Conservation (phyloP, 2,797 vertebrate genomes). For the Melanogrammus aeglefinus region DNA sequence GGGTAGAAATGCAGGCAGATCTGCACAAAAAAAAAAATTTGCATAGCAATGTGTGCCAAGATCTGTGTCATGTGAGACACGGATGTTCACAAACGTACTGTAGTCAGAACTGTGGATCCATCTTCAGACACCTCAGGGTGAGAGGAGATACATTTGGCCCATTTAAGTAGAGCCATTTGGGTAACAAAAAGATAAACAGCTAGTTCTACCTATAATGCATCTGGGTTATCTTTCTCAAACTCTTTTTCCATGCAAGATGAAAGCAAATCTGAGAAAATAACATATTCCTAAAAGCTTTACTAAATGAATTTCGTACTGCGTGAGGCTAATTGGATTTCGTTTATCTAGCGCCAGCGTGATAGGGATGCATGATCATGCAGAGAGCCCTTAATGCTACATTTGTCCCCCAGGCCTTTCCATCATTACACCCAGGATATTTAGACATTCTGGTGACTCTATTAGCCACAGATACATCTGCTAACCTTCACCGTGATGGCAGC, state of each 20-base stretch:
- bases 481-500: slow-evolving; percentile 58
- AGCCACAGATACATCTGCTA: slow-evolving; percentile 51
- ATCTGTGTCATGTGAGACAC: neutral
- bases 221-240: neutral
- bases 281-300: neutral
- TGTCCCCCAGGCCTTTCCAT: slow-evolving; percentile 18
- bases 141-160: neutral
- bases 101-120: neutral
- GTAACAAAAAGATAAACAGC: neutral
- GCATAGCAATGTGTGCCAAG: neutral
- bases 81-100: neutral
- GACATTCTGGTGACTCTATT: slow-evolving; percentile 43
- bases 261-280: neutral
- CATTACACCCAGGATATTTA: slow-evolving; percentile 29
- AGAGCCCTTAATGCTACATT: slow-evolving; percentile 18
- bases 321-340: neutral
- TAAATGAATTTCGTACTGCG: neutral
- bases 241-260: neutral
- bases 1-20: neutral
- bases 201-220: neutral
- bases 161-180: neutral
- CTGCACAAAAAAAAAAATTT: neutral
- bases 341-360: neutral
- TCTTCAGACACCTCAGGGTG: neutral
- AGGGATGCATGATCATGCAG: neutral